phyloP scores from a whole-genome alignment of 2,888 invertebrate genomes.

The Barypeithes pellucidus region DNA sequence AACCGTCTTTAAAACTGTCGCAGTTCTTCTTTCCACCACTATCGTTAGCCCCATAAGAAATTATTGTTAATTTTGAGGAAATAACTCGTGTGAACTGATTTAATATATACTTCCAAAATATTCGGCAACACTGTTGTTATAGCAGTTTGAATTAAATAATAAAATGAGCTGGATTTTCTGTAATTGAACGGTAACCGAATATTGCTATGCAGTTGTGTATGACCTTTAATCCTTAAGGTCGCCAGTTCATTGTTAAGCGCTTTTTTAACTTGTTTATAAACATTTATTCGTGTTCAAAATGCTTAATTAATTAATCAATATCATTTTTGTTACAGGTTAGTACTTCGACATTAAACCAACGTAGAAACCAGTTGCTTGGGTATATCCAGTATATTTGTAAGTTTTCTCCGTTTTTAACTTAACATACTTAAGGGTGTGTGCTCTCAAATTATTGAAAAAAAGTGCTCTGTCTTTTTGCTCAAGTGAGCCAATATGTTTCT shows the following conservation, averaged over 20 bases:
- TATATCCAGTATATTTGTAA: neutral
- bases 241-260: neutral
- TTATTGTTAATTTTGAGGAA: too few relatives aligned
- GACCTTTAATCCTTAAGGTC: constrained; percentile 2
- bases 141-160: constrained; percentile 4
- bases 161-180: neutral
- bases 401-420: neutral
- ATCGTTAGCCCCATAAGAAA: too few relatives aligned
- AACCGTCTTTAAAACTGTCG: too few relatives aligned
- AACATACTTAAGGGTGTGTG: too few relatives aligned
- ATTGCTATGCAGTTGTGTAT: neutral
- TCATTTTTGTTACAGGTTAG: constrained; percentile 15
- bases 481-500: too few relatives aligned
- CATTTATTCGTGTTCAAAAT: neutral
- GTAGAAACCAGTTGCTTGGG: neutral
- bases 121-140: neutral
- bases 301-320: neutral
- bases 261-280: constrained; percentile 6
- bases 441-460: too few relatives aligned
- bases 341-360: neutral
- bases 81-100: neutral
- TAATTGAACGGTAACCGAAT: neutral
- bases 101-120: neutral
- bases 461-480: too few relatives aligned
- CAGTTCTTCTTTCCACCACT: too few relatives aligned